These are phyloP conservation scores for Cyphomyrus plagiostoma DNA, from an alignment of 2,113 vertebrate genomes.

Conservation along the genomic window DNA sequence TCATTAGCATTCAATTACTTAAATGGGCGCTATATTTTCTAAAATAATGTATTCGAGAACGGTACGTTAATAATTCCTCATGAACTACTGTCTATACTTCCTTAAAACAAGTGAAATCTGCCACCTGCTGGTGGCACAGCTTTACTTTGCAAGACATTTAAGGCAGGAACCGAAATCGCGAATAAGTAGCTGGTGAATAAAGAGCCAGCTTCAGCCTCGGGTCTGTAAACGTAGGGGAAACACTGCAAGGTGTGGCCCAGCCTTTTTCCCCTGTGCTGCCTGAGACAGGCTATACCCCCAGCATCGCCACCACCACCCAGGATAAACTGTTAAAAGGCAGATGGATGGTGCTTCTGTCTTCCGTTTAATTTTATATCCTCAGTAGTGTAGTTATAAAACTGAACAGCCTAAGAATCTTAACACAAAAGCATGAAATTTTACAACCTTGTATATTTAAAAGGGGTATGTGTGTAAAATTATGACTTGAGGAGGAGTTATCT, in stretches of 20 bases:
- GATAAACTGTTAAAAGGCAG: neutral
- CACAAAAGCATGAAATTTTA: neutral
- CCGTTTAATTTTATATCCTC: neutral
- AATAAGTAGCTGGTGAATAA: too few species aligned
- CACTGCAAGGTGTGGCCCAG: neutral
- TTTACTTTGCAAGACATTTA: too few species aligned
- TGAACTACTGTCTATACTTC: too few species aligned
- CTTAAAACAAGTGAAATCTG: too few species aligned
- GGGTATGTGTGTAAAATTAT: neutral
- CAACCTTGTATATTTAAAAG: neutral
- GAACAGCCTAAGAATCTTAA: neutral
- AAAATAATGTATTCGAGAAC: too few species aligned
- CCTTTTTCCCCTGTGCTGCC: neutral
- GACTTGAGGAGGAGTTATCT: neutral
- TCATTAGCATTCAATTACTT: too few species aligned
- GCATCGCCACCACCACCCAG: neutral
- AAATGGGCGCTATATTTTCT: too few species aligned
- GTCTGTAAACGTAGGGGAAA: too few species aligned
- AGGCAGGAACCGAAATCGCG: too few species aligned
- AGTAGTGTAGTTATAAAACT: neutral
- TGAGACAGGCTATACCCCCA: neutral
- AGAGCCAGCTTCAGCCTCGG: too few species aligned
- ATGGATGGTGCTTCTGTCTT: neutral
- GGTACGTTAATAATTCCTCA: too few species aligned
- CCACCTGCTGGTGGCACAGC: too few species aligned